Percentiles rank a stretch among this genome's conserved stretches.
Evolutionary conservation across 2,888 invertebrate genomes (phyloP).

Genomic region (Belgica antarctica): DNA sequence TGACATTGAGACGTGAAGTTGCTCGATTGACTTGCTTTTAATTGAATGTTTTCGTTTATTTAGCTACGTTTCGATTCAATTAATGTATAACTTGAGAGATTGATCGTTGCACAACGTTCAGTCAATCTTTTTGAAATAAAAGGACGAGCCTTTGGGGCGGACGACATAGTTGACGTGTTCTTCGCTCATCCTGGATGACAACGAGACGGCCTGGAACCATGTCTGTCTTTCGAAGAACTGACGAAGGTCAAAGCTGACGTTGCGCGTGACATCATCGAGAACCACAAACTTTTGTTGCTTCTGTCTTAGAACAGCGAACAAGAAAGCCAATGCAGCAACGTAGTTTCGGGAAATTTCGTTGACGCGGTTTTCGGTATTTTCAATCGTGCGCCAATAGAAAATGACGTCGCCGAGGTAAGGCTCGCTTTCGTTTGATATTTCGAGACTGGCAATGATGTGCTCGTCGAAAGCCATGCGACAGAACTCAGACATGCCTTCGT

Average conservation of each 20-base stretch:
- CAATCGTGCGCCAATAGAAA: background rate
- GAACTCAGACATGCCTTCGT: background rate
- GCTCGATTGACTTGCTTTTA: background rate
- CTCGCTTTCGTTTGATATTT: background rate
- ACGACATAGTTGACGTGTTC: too few species aligned
- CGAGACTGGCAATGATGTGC: background rate
- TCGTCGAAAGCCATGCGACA: background rate
- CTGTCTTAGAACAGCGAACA: background rate
- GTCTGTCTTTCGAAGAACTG: background rate
- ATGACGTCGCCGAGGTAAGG: background rate
- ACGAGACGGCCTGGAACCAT: background rate
- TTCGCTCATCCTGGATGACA: background rate
- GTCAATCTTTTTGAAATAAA: too few species aligned
- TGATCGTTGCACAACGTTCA: background rate
- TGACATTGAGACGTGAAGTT: constrained; percentile 3
- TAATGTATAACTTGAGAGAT: background rate
- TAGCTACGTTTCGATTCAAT: background rate
- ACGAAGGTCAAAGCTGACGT: background rate
- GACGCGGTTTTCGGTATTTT: background rate
- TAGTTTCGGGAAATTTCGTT: background rate
- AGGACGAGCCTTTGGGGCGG: too few species aligned
- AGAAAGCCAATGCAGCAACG: background rate
- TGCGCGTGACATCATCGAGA: background rate
- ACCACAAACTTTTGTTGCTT: background rate
- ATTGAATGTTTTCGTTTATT: too few species aligned